Conservation (phyloP, 2,888 invertebrate species). For the Epirrhoe tristata region DNA sequence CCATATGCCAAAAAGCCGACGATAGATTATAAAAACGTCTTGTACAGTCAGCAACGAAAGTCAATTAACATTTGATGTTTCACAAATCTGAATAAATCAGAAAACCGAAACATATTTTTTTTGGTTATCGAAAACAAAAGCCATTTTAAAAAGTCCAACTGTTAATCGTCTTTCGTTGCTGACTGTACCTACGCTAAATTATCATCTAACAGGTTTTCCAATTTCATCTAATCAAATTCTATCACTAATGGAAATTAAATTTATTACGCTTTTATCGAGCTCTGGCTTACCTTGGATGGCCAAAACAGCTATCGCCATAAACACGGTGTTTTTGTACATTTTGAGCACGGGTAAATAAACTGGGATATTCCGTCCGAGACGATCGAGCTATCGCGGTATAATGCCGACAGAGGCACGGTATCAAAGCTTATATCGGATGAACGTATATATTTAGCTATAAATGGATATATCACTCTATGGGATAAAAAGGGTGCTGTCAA, state of each 20-base stretch:
- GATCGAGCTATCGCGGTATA: constrained; percentile 36
- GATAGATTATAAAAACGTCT: background rate
- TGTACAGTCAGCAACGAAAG: too few species aligned
- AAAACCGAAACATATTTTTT: too few species aligned
- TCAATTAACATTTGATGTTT: too few species aligned
- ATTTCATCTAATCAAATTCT: constrained; percentile 12
- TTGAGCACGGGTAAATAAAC: constrained; percentile 22
- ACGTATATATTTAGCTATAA: constrained; percentile 32
- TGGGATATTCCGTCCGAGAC: constrained; percentile 27
- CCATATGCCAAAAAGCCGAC: background rate
- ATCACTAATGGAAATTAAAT: background rate
- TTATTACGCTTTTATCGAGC: background rate
- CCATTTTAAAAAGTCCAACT: too few species aligned
- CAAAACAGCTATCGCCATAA: constrained; percentile 26
- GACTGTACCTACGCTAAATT: constrained; percentile 10
- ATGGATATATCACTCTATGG: constrained; percentile 36
- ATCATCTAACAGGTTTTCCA: constrained; percentile 15
- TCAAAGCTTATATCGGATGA: constrained; percentile 47
- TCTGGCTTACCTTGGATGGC: constrained; percentile 31
- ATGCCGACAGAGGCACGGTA: constrained; percentile 38
- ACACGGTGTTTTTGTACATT: constrained; percentile 31
- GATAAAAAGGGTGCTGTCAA: constrained; percentile 33
- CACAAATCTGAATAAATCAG: too few species aligned
- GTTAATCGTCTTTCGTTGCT: too few species aligned
- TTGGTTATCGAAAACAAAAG: too few species aligned